A percentile compares a stretch with the other conserved stretches of the same genome.
Conservation (phyloP, 2,797 vertebrate genomes). For the Vireo griseus region DNA sequence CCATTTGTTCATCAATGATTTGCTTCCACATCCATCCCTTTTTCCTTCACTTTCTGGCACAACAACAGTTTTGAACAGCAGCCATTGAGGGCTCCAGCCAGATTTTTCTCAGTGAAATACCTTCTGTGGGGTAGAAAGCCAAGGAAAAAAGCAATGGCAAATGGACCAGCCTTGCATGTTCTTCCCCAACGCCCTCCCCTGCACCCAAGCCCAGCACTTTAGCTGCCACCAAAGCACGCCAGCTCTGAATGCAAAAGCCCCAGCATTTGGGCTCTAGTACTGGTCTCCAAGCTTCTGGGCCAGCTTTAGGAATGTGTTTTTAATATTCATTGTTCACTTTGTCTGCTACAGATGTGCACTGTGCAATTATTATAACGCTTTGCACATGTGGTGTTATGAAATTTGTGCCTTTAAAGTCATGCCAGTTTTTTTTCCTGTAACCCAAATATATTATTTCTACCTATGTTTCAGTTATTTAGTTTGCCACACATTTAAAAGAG, state of each 20-base stretch:
- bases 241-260: background rate
- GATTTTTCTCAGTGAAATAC: slow-evolving; percentile 44
- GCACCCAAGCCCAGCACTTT: background rate
- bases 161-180: background rate
- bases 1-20: background rate
- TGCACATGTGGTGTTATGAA: slow-evolving; percentile 77
- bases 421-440: slow-evolving; percentile 65
- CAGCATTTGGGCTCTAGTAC: background rate
- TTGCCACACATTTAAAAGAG: slow-evolving; percentile 34
- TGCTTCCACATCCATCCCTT: slow-evolving; percentile 8
- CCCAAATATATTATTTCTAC: slow-evolving; percentile 71
- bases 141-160: background rate
- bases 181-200: background rate
- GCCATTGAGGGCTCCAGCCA: background rate
- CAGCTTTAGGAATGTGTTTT: slow-evolving; percentile 67
- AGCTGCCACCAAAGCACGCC: slow-evolving; percentile 1
- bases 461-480: slow-evolving; percentile 67
- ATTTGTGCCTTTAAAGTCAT: slow-evolving; percentile 70
- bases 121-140: background rate
- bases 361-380: slow-evolving; percentile 73
- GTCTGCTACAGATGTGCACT: slow-evolving; percentile 68
- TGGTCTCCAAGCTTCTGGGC: slow-evolving; percentile 52
- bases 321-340: slow-evolving; percentile 70
- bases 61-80: slow-evolving; percentile 26
- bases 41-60: slow-evolving; percentile 8